Percentiles rank a stretch among this genome's conserved stretches.
Evolutionary conservation across 1,140 invertebrate genomes (phyloP).

Genomic region (Oncopeltus fasciatus): DNA sequence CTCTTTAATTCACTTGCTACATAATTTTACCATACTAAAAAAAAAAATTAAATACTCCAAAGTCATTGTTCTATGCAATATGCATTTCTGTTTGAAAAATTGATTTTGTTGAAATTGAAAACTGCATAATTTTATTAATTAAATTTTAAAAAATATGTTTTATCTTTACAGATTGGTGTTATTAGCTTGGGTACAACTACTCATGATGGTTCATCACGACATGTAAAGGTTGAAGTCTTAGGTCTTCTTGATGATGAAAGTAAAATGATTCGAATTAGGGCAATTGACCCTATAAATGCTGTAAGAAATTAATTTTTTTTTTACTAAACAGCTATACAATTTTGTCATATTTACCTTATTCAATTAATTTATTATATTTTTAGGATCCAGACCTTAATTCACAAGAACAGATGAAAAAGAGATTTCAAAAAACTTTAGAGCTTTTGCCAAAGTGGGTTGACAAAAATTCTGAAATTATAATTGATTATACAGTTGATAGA

Average conservation of each 20-base stretch:
- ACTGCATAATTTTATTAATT: no score
- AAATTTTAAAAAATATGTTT: no score
- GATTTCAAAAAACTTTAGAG: conserved; percentile 60
- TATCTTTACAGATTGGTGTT: conserved; percentile 50
- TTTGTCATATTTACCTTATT: background rate
- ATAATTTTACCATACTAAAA: no score
- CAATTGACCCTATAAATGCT: conserved; percentile 54
- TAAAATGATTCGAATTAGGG: conserved; percentile 59
- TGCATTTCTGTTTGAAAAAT: no score
- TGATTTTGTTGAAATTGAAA: no score
- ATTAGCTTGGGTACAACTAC: conserved; percentile 79
- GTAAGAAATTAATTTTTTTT: background rate
- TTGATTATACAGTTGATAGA: conserved; percentile 70
- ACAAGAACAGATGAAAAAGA: conserved; percentile 57
- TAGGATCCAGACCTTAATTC: background rate
- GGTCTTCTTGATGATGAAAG: conserved; percentile 62
- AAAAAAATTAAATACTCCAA: no score
- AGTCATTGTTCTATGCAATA: no score
- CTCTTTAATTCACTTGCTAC: no score
- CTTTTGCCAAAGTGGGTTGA: conserved; percentile 62
- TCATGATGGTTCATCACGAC: conserved; percentile 62
- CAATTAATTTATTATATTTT: no score
- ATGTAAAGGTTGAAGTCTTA: conserved; percentile 77
- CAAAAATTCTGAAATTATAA: conserved; percentile 57
- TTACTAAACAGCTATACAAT: background rate